Evolutionary conservation across 2,113 vertebrate species (phyloP), one percentile per base, ranked within the genome.

Genomic region (Neopipo cinnamomea): DNA sequence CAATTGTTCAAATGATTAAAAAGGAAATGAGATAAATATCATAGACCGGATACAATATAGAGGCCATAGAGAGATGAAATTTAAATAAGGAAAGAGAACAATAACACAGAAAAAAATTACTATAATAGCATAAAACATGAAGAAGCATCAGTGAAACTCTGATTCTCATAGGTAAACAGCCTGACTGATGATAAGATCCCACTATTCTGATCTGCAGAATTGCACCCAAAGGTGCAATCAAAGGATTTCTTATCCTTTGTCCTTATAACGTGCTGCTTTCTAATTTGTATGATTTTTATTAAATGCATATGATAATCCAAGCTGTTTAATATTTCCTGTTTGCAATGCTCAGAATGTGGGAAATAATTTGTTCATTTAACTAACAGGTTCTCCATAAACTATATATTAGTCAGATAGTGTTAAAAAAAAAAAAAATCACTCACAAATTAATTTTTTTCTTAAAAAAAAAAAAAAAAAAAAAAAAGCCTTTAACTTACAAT

Each of bases 1-100:
- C 44, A 91, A 85, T 94, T 88, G 42, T 15, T 61, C 62, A 85
- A 96, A 72, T 76, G 19, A 93, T 88, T 88, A 67, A 80, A 91
- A 80, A 88, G 30, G 46, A 88, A 94, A 85, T 35, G 20, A 65
- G 41, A 91, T 28, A 63, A 91, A 71, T 42, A 72, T 59, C 28
- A n/a, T 31, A 49, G 59, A 52, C 21, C 31, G 13, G 30, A 63
- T 55, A 35, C 17, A 73, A 46, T 30, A 61, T 28, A 77, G 44
- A 37, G 41, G 80, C 37, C 46, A 70, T 28, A 72, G 61, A 73
- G 24, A 72, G 12, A 31, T 37, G 41, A 71, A 89, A 95, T 17
- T 41, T 46, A 94, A 63, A 84, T 65, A 53, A 81, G 19, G 19
- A 21, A 83, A 59, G n/a, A 61, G 35, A 89, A 68, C 31, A 84